Evolutionary conservation across 1,140 invertebrate genomes (phyloP).

Genomic region (Drosophila albomicans): DNA sequence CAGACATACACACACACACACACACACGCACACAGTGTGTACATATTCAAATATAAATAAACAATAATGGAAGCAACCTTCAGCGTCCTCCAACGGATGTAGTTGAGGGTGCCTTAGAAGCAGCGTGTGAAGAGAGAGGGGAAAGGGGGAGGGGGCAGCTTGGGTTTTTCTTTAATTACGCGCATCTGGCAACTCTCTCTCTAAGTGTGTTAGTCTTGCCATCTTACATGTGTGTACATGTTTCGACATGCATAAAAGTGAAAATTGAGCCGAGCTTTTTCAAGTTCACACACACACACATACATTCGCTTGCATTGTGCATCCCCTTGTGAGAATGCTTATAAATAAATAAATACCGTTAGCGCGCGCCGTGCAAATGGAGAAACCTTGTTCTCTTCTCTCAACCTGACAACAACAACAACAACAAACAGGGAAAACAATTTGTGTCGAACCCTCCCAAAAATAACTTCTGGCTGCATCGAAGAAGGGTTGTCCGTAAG

Average conservation of each 20-base stretch:
- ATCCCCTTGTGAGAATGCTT: constrained; percentile 7
- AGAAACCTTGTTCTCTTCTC: constrained; percentile 11
- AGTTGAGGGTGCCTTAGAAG: constrained; percentile 7
- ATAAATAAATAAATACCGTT: constrained; percentile 11
- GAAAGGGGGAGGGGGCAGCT: too few relatives aligned
- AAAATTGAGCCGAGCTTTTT: constrained; percentile 75
- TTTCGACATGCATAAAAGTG: constrained; percentile 60
- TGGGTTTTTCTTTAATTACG: constrained; percentile 31
- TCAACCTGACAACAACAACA: neutral
- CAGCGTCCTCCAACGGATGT: constrained; percentile 29
- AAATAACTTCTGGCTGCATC: constrained; percentile 14
- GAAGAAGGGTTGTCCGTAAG: too few relatives aligned
- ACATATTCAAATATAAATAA: constrained; percentile 31
- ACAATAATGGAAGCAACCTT: constrained; percentile 38
- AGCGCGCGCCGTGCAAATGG: constrained; percentile 1
- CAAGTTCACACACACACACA: constrained; percentile 56
- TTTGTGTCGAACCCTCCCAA: neutral
- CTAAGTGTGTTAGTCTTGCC: constrained; percentile 12
- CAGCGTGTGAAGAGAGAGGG: neutral
- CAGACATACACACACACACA: neutral
- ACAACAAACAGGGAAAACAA: neutral
- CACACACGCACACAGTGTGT: neutral
- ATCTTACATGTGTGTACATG: constrained; percentile 5
- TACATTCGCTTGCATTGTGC: neutral
- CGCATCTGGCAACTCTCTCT: constrained; percentile 33